Conservation (phyloP, 2,888 invertebrate species). For the Pardosa pseudoannulata region DNA sequence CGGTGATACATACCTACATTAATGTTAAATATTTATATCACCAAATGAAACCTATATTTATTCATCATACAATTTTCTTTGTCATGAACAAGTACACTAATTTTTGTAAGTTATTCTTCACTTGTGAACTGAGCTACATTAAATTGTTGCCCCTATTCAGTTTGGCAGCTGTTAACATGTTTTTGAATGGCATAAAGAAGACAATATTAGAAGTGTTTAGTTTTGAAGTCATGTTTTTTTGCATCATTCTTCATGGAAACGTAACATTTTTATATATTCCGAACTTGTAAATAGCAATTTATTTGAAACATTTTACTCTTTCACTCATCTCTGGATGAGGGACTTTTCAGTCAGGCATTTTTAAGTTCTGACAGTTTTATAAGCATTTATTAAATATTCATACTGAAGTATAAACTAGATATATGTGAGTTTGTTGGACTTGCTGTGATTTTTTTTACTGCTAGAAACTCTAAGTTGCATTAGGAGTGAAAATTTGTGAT, state of each 20-base stretch:
- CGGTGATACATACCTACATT: not conserved
- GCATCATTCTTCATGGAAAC: too few species aligned
- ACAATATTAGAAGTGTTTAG: too few species aligned
- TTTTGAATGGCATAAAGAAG: not conserved
- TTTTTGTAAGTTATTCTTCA: not conserved
- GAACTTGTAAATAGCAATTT: not conserved
- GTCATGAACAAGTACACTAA: not conserved
- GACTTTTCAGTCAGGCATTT: not conserved
- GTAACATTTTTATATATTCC: not conserved
- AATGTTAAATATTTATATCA: not conserved
- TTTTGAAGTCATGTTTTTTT: too few species aligned
- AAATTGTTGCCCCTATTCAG: not conserved
- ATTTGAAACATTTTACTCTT: not conserved
- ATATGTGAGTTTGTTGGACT: not conserved
- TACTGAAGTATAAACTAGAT: not conserved
- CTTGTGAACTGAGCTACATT: not conserved
- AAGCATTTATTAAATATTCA: slow-evolving; percentile 2
- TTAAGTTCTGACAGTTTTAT: not conserved
- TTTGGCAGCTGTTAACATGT: not conserved
- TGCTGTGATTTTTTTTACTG: not conserved
- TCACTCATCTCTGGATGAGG: not conserved
- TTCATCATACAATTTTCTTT: too few species aligned
- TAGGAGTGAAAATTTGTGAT: too few species aligned
- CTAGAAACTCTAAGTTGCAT: not conserved
- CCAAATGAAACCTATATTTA: not conserved